Evolutionary conservation across 2,888 invertebrate genomes (phyloP).

Genomic region (Dasypogon diadema): DNA sequence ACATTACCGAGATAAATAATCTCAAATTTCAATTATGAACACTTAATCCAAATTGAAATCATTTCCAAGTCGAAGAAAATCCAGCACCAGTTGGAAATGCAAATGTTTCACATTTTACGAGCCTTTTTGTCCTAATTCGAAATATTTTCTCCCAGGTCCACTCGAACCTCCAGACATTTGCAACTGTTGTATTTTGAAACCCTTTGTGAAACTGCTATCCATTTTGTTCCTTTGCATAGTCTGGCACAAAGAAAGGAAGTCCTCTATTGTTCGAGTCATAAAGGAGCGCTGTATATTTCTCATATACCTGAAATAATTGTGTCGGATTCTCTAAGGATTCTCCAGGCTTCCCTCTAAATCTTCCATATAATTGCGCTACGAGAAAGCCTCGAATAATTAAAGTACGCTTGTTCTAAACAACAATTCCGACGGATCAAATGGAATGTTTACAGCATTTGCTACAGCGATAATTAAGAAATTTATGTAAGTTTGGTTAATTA

Average conservation of each 20-base stretch:
- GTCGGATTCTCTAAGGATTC: conserved; percentile 9
- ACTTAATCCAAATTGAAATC: background rate
- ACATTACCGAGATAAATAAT: conserved; percentile 26
- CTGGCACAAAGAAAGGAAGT: background rate
- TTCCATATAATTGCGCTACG: conserved; percentile 7
- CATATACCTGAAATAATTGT: conserved; percentile 19
- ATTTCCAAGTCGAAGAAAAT: background rate
- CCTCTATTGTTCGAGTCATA: conserved; percentile 26
- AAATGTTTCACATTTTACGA: background rate
- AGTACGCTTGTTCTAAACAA: conserved; percentile 9
- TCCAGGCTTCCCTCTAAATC: conserved; percentile 9
- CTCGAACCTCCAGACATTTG: background rate
- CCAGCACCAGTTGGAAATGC: background rate
- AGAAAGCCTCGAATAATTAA: conserved; percentile 6
- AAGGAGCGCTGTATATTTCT: conserved; percentile 19
- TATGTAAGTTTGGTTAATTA: conserved; percentile 40
- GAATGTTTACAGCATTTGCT: conserved; percentile 15
- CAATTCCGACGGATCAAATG: conserved; percentile 8
- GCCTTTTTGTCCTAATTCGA: background rate
- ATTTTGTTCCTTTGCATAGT: background rate
- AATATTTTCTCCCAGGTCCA: background rate
- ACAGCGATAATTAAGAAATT: conserved; percentile 44
- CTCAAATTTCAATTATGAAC: conserved; percentile 21
- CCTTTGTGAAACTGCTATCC: background rate
- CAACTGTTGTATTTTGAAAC: background rate